phyloP scores from a whole-genome alignment of 2,797 vertebrate species.

The Enteromius fasciolatus region DNA sequence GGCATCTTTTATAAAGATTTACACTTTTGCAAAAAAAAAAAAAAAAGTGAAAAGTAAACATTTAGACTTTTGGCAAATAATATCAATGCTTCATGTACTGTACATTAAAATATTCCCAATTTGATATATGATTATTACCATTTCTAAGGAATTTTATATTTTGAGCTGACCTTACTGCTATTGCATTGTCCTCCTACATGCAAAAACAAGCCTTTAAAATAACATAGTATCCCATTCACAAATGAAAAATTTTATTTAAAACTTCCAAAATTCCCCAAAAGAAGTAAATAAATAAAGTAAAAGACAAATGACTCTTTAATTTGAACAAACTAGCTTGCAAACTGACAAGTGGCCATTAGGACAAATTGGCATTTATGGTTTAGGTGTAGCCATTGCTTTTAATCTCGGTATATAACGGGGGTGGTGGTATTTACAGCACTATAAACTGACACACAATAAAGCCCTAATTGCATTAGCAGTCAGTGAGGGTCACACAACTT shows the following conservation, averaged over 20 bases:
- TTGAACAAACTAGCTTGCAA: not conserved
- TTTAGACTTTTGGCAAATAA: not conserved
- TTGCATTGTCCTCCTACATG: not conserved
- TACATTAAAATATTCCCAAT: not conserved
- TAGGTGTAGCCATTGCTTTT: constrained; percentile 40
- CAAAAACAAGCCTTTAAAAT: not conserved
- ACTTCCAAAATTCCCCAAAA: not conserved
- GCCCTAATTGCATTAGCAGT: constrained; percentile 57
- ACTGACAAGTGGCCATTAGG: constrained; percentile 27
- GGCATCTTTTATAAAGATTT: not conserved
- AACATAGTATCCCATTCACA: not conserved
- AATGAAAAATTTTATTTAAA: not conserved
- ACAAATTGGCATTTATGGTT: constrained; percentile 46
- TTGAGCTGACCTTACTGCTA: not conserved
- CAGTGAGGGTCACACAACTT: constrained; percentile 53
- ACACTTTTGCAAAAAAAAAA: not conserved
- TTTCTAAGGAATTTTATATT: not conserved
- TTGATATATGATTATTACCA: not conserved
- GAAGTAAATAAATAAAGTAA: not conserved
- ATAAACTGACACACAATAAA: constrained; percentile 56
- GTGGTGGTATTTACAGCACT: constrained; percentile 54
- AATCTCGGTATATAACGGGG: constrained; percentile 36
- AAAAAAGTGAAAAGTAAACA: not conserved
- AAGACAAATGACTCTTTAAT: not conserved
- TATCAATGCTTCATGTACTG: not conserved